These are phyloP conservation scores for Sicus ferrugineus DNA, from an alignment of 2,888 invertebrate genomes.

Conservation along the genomic window DNA sequence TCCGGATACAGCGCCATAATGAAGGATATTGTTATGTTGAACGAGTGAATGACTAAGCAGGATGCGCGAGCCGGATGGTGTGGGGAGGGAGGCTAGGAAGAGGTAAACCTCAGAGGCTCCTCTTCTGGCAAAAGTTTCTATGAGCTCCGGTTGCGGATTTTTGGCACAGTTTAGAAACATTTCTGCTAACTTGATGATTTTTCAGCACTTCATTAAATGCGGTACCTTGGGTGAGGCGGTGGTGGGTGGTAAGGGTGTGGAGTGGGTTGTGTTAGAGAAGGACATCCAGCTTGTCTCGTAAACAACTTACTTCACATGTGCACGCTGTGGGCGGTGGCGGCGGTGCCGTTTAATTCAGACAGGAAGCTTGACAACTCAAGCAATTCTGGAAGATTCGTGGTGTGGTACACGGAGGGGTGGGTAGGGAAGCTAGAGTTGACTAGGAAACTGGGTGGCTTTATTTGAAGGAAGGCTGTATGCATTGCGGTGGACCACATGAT, in stretches of 20 bases:
- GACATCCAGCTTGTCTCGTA: too few species aligned
- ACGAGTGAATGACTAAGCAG: conserved; percentile 19
- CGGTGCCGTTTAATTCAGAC: neutral
- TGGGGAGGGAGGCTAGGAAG: neutral
- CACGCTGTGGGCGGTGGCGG: neutral
- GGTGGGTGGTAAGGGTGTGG: neutral
- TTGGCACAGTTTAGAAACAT: conserved; percentile 33
- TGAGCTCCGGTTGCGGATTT: conserved; percentile 31
- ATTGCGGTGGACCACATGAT: too few species aligned
- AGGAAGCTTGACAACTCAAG: neutral
- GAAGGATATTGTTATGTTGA: conserved; percentile 39
- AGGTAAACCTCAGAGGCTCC: too few species aligned
- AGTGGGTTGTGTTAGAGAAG: too few species aligned
- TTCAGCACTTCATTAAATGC: conserved; percentile 27
- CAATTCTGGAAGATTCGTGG: too few species aligned
- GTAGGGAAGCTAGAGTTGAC: too few species aligned
- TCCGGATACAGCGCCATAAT: conserved; percentile 34
- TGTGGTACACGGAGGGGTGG: neutral
- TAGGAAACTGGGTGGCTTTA: too few species aligned
- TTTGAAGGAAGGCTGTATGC: too few species aligned
- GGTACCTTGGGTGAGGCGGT: neutral
- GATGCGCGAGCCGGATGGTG: neutral
- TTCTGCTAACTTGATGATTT: conserved; percentile 33
- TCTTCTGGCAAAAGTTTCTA: conserved; percentile 8
- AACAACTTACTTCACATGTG: too few species aligned